Evolutionary conservation across 2,888 invertebrate genomes (phyloP).

Genomic region (Drosophila vallismaia): DNA sequence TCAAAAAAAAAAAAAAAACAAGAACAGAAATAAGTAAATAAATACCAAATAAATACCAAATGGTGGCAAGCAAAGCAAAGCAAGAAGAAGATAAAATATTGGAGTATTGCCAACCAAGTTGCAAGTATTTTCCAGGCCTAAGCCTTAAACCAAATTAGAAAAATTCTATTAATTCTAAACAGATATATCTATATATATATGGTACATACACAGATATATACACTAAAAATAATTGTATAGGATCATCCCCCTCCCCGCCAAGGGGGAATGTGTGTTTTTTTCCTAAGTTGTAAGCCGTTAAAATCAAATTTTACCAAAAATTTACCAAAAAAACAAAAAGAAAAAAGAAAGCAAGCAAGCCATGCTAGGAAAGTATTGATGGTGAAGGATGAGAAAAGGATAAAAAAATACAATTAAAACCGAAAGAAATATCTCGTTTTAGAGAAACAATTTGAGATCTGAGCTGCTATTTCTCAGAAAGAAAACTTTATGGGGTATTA

Average conservation of each 20-base stretch:
- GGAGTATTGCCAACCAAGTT: slow-evolving; percentile 40
- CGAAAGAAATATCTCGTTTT: slow-evolving; percentile 58
- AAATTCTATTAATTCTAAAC: slow-evolving; percentile 22
- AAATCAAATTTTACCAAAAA: slow-evolving; percentile 67
- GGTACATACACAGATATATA: slow-evolving; percentile 7
- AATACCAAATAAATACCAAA: neutral
- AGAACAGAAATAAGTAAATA: slow-evolving; percentile 3
- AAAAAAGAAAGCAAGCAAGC: slow-evolving; percentile 19
- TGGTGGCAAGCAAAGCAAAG: neutral
- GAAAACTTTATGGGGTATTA: slow-evolving; percentile 10
- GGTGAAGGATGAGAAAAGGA: neutral
- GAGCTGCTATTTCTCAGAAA: slow-evolving; percentile 15
- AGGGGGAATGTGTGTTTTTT: slow-evolving; percentile 35
- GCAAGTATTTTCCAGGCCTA: slow-evolving; percentile 53
- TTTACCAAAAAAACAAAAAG: slow-evolving; percentile 45
- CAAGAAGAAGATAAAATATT: slow-evolving; percentile 16
- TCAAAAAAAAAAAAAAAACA: slow-evolving; percentile 12
- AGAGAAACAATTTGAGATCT: slow-evolving; percentile 54
- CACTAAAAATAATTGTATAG: slow-evolving; percentile 26
- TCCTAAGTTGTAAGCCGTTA: slow-evolving; percentile 65
- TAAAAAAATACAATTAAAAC: neutral
- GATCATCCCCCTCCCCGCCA: neutral
- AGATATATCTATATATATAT: no score
- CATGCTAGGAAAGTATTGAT: slow-evolving; percentile 9
- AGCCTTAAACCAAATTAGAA: slow-evolving; percentile 44